Evolutionary conservation across 2,888 invertebrate genomes (phyloP).

Genomic region (Dysmachus trigonus): DNA sequence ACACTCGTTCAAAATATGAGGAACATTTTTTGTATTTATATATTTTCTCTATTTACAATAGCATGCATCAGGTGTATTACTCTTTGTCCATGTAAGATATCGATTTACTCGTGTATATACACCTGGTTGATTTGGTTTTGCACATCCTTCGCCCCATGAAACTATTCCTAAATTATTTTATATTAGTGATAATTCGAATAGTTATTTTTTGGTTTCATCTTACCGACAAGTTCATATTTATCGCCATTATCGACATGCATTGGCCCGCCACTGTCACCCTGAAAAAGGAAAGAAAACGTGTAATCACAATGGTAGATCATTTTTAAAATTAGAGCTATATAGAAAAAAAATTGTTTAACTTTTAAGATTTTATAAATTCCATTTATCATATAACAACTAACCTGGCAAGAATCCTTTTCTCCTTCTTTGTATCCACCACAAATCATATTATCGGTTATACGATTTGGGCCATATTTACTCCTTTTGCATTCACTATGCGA

Average conservation of each 20-base stretch:
- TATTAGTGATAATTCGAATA: neutral
- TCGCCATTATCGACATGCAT: constrained; percentile 56
- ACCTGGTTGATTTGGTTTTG: constrained; percentile 75
- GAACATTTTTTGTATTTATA: neutral
- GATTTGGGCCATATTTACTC: constrained; percentile 41
- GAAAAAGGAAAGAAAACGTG: neutral
- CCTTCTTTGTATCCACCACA: constrained; percentile 46
- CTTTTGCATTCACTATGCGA: constrained; percentile 65
- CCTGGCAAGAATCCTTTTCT: constrained; percentile 46
- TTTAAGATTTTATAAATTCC: neutral
- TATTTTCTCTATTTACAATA: constrained; percentile 65
- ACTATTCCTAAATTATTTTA: constrained; percentile 71
- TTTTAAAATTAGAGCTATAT: too few relatives aligned
- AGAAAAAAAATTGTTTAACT: neutral
- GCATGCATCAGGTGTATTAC: constrained; percentile 75
- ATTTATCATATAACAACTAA: neutral
- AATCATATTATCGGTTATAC: constrained; percentile 47
- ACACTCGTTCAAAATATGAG: neutral
- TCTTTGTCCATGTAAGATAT: constrained; percentile 74
- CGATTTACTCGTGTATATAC: constrained; percentile 85
- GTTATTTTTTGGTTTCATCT: neutral
- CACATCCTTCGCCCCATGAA: constrained; percentile 67
- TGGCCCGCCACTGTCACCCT: constrained; percentile 63
- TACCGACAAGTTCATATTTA: constrained; percentile 51
- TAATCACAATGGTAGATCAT: neutral